Percentiles rank a stretch among this genome's conserved stretches.
Conservation (phyloP, 1,140 invertebrate species). For the Drosophila kikkawai region DNA sequence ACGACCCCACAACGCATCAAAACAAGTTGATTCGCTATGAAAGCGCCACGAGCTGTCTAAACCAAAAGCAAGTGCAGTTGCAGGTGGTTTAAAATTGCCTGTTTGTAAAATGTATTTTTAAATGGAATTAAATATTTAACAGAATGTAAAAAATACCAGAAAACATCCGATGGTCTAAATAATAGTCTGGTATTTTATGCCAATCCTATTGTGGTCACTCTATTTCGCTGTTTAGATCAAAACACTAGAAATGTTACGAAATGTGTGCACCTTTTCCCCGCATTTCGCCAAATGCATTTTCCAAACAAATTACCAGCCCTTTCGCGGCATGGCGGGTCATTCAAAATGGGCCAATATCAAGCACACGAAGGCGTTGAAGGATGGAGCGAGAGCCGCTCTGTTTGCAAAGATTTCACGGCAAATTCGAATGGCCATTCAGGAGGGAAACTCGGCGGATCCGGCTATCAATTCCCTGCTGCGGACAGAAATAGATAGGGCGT, state of each 20-base stretch:
- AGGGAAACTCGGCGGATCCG: conserved; percentile 87
- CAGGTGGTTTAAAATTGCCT: conserved; percentile 61
- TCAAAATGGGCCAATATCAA: conserved; percentile 91
- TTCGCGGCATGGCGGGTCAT: conserved; percentile 87
- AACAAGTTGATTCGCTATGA: conserved; percentile 83
- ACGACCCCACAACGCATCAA: conserved; percentile 73
- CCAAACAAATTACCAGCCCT: conserved; percentile 22
- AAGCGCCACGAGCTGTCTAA: conserved; percentile 45
- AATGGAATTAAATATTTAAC: neutral
- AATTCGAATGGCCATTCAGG: conserved; percentile 87
- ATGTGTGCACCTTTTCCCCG: conserved; percentile 22
- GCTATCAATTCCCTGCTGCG: conserved; percentile 86
- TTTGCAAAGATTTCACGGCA: conserved; percentile 85
- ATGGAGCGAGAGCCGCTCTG: conserved; percentile 86
- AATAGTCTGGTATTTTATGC: neutral
- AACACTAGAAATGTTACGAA: conserved; percentile 38
- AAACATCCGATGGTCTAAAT: neutral
- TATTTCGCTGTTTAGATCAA: conserved; percentile 9
- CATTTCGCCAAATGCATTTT: conserved; percentile 13
- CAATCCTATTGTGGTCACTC: neutral
- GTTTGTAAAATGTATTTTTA: conserved; percentile 3
- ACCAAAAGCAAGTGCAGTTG: conserved; percentile 70
- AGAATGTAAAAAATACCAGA: conserved; percentile 2
- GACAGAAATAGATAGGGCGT: conserved; percentile 87
- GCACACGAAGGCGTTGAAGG: conserved; percentile 88